These are phyloP conservation scores for Ctenopoma multispine DNA, from an alignment of 2,797 vertebrate species.

Conservation along the genomic window DNA sequence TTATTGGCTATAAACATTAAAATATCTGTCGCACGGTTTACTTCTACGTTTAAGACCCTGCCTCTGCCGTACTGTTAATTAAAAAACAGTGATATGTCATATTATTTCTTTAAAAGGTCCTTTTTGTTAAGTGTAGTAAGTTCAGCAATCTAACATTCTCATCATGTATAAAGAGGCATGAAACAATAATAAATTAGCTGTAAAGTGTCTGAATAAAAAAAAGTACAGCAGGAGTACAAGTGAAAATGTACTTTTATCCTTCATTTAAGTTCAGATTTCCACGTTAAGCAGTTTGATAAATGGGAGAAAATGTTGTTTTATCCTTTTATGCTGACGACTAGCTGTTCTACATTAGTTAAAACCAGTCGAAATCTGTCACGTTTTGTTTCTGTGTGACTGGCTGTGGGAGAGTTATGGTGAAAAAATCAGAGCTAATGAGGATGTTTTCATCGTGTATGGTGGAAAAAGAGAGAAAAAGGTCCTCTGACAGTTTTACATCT, in stretches of 20 bases:
- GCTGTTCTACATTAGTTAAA: slow-evolving; percentile 23
- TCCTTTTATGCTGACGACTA: slow-evolving; percentile 34
- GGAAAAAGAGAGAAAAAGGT: slow-evolving; percentile 60
- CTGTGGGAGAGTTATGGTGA: neutral
- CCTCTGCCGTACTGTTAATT: neutral
- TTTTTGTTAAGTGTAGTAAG: neutral
- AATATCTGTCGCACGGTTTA: neutral
- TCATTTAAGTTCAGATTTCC: neutral
- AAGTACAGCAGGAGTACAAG: neutral
- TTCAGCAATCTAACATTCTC: neutral
- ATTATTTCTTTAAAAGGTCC: neutral
- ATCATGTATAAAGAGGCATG: neutral
- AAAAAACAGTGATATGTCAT: neutral
- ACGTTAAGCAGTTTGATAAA: slow-evolving; percentile 1
- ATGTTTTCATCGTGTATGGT: slow-evolving; percentile 16
- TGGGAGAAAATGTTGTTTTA: neutral
- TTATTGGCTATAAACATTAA: neutral
- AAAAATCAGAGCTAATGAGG: slow-evolving; percentile 31
- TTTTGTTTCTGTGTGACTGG: neutral
- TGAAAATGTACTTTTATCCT: neutral
- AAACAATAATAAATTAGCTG: neutral
- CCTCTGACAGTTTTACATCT: slow-evolving; percentile 50
- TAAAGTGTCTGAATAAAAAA: neutral
- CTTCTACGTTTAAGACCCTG: neutral
- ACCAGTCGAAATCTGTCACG: no score